phyloP scores from a whole-genome alignment of 1,140 invertebrate genomes.

The Eurosta solidaginis region DNA sequence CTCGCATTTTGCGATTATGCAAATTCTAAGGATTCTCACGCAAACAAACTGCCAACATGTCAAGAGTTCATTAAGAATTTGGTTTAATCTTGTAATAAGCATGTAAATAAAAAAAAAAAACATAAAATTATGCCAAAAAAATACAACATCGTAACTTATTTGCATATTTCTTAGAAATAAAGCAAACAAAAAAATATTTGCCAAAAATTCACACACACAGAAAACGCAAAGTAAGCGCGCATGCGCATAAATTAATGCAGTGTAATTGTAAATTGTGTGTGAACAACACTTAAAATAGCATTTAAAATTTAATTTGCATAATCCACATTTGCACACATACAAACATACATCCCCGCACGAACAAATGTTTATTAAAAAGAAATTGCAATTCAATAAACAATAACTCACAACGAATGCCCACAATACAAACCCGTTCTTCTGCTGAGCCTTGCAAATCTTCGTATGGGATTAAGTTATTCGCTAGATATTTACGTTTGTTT shows the following conservation, averaged over 20 bases:
- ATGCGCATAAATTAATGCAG: too few species aligned
- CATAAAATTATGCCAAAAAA: neutral
- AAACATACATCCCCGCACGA: neutral
- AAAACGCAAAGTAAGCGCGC: too few species aligned
- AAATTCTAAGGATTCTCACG: neutral
- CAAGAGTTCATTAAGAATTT: neutral
- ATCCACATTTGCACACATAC: neutral
- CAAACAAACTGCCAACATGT: neutral
- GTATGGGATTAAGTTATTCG: too few species aligned
- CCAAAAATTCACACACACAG: neutral
- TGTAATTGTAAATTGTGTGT: constrained; percentile 15
- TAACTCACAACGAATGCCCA: constrained; percentile 7
- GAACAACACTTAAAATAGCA: constrained; percentile 26
- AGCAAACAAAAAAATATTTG: neutral
- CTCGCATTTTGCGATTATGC: neutral
- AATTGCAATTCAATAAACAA: constrained; percentile 10
- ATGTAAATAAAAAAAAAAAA: neutral
- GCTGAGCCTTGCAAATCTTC: neutral
- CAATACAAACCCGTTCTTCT: neutral
- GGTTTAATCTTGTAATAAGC: constrained; percentile 14
- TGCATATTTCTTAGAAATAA: neutral
- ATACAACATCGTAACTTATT: neutral
- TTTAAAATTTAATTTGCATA: constrained; percentile 17
- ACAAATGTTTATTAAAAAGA: too few species aligned
- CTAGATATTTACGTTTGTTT: neutral